Conservation (phyloP, 2,113 vertebrate genomes). For the Coturnix japonica region DNA sequence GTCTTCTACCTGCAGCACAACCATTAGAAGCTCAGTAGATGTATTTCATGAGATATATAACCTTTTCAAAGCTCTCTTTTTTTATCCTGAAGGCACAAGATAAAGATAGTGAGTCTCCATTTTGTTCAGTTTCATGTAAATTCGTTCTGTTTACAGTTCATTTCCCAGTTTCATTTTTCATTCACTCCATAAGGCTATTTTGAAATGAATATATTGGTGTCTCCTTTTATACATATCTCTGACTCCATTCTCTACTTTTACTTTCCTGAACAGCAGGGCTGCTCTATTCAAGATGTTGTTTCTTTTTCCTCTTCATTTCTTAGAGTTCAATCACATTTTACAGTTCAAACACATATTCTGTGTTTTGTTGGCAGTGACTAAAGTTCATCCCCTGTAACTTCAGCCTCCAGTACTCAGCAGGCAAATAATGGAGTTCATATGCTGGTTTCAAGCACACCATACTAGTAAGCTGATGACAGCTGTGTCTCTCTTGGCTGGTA, state of each 20-base stretch:
- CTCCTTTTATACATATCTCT: background rate
- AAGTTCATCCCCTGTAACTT: background rate
- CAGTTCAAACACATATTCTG: background rate
- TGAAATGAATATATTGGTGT: background rate
- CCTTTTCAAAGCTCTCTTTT: constrained; percentile 12
- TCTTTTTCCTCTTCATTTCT: constrained; percentile 10
- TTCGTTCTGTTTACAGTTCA: constrained; percentile 51
- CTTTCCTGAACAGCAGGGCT: background rate
- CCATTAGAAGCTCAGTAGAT: constrained; percentile 25
- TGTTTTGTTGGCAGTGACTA: background rate
- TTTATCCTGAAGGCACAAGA: constrained; percentile 40
- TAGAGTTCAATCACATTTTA: background rate
- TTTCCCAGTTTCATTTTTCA: constrained; percentile 37
- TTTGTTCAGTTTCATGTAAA: constrained; percentile 41
- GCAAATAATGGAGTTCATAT: background rate
- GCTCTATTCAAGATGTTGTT: background rate
- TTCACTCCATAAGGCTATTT: constrained; percentile 22
- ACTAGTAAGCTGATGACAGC: background rate
- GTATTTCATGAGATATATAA: constrained; percentile 32
- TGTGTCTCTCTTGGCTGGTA: background rate
- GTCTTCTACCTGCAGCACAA: constrained; percentile 25
- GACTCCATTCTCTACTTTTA: background rate
- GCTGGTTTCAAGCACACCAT: background rate
- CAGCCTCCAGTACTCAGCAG: background rate
- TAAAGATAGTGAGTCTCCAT: constrained; percentile 1